Percentiles rank a stretch among this genome's conserved stretches.
These are phyloP conservation scores for Gobius niger DNA, from an alignment of 2,113 vertebrate species.

Conservation along the genomic window DNA sequence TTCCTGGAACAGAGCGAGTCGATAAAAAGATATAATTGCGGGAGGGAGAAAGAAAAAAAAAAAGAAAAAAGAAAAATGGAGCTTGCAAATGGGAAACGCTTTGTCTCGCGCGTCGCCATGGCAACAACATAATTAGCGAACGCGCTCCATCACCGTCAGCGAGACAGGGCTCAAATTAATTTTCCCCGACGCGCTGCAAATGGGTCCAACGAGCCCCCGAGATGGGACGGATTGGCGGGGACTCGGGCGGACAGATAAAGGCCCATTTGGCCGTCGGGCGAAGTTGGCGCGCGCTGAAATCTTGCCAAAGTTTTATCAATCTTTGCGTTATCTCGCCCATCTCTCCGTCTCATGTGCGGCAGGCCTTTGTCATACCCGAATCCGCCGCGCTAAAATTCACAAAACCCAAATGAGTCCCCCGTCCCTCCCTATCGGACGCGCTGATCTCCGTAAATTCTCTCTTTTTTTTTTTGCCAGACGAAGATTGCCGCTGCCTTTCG, in stretches of 20 bases:
- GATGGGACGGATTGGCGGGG: constrained; percentile 49
- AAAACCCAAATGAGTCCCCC: constrained; percentile 53
- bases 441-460: constrained; percentile 49
- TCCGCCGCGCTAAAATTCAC: constrained; percentile 45
- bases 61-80: constrained; percentile 2
- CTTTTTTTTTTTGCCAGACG: constrained; percentile 20
- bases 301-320: constrained; percentile 47
- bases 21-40: constrained; percentile 24
- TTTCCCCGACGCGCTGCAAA: constrained; percentile 52
- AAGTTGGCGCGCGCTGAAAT: constrained; percentile 8
- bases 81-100: constrained; percentile 44
- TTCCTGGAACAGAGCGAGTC: constrained; percentile 20
- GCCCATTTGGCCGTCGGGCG: constrained; percentile 19
- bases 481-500: constrained; percentile 33
- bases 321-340: constrained; percentile 56
- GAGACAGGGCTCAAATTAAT: constrained; percentile 60
- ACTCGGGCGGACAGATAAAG: constrained; percentile 44
- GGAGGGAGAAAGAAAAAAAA: background rate
- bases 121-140: constrained; percentile 53
- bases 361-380: constrained; percentile 46
- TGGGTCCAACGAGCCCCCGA: constrained; percentile 53
- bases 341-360: constrained; percentile 47
- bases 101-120: constrained; percentile 47
- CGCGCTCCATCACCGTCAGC: constrained; percentile 52
- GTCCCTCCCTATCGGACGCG: constrained; percentile 42